phyloP scores from a whole-genome alignment of 2,888 invertebrate genomes.

The Gryllus longicercus region DNA sequence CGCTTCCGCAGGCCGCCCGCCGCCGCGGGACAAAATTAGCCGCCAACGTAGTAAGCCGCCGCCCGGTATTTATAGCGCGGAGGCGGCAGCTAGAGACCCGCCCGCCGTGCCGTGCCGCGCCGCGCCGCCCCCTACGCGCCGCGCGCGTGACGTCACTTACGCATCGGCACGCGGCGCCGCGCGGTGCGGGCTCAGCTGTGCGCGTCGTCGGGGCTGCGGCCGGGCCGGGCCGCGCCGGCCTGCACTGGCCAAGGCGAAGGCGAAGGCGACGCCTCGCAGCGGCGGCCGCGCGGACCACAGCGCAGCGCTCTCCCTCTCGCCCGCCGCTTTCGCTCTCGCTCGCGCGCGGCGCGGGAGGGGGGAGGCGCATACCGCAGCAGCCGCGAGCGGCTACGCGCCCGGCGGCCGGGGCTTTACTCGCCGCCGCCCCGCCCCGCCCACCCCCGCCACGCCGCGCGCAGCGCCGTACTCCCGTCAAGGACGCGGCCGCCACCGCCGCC shows the following conservation, averaged over 20 bases:
- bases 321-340: not conserved
- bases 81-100: too few relatives aligned
- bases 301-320: not conserved
- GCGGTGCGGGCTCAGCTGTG: not conserved
- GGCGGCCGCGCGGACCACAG: not conserved
- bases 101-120: not conserved
- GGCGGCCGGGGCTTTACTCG: conserved; percentile 21
- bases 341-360: not conserved
- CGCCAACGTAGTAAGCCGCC: too few relatives aligned
- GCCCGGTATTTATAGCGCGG: too few relatives aligned
- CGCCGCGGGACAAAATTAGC: too few relatives aligned
- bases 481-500: not conserved
- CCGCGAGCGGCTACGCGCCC: conserved; percentile 20
- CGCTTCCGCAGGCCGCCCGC: too few relatives aligned
- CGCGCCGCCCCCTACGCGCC: not conserved
- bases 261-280: conserved; percentile 17
- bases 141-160: conserved; percentile 9
- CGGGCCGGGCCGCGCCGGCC: not conserved
- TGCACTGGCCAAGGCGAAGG: not conserved
- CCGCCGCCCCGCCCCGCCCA: not conserved
- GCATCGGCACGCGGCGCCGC: not conserved
- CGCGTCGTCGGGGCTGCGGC: not conserved
- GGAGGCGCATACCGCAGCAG: not conserved
- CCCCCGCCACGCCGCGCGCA: not conserved
- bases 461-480: not conserved